These are phyloP conservation scores for Cyclura pinguis DNA, from an alignment of 2,797 vertebrate species.

Conservation along the genomic window DNA sequence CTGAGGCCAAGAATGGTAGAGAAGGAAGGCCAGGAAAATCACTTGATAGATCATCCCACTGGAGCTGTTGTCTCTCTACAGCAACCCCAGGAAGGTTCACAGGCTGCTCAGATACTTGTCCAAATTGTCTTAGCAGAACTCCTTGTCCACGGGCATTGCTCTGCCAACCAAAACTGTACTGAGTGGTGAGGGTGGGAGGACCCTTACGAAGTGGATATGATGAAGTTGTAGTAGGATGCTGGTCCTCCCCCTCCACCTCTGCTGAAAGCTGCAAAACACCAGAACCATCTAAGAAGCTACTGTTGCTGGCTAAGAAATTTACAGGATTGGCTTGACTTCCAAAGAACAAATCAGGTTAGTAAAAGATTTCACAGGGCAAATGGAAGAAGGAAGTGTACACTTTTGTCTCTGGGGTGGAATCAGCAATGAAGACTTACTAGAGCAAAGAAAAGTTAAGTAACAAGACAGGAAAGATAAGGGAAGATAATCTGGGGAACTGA, in stretches of 20 bases:
- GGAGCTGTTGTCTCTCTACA: not conserved
- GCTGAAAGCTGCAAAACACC: slow-evolving; percentile 9
- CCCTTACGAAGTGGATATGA: not conserved
- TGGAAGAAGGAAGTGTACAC: not conserved
- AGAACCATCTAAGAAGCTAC: slow-evolving; percentile 2
- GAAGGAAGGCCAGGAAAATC: slow-evolving; percentile 31
- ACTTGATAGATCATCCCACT: slow-evolving; percentile 23
- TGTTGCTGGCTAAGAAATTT: slow-evolving; percentile 11
- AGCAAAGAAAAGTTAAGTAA: not conserved
- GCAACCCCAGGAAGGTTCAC: not conserved
- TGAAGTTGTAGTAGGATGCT: slow-evolving; percentile 3
- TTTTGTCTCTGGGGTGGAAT: not conserved
- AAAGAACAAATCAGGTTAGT: slow-evolving; percentile 37
- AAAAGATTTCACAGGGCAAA: slow-evolving; percentile 4
- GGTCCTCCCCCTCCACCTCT: not conserved
- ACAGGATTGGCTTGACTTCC: slow-evolving; percentile 20
- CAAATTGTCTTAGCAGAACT: slow-evolving; percentile 21
- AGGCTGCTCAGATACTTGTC: slow-evolving; percentile 4
- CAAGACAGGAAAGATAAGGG: not conserved
- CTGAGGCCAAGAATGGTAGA: slow-evolving; percentile 18
- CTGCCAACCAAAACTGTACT: slow-evolving; percentile 2
- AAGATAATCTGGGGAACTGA: not conserved
- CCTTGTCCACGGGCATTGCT: not conserved
- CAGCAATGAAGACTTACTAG: not conserved
- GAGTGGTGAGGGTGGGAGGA: not conserved